Conservation (phyloP, 2,888 invertebrate species). For the Stenodema calcarata region DNA sequence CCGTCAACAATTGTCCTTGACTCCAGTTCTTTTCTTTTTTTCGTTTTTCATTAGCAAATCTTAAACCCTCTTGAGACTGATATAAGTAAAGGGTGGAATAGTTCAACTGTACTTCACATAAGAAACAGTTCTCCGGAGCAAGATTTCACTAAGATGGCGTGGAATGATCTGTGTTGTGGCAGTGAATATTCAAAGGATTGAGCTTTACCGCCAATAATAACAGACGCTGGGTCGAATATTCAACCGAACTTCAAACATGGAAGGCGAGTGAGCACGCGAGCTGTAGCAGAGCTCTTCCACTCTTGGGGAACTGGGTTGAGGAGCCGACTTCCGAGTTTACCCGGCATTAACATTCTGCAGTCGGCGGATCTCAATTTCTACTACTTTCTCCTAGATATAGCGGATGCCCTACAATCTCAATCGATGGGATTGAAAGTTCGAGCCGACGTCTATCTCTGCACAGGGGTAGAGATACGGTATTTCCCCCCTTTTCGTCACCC, state of each 20-base stretch:
- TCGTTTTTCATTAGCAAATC: too few relatives aligned
- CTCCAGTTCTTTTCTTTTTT: background rate
- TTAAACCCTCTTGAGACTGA: too few relatives aligned
- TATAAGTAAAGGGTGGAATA: too few relatives aligned
- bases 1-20: too few relatives aligned
- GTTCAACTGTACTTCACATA: background rate
- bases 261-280: background rate
- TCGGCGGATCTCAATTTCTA: background rate
- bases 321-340: background rate
- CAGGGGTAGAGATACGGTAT: too few relatives aligned
- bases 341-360: background rate
- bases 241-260: background rate
- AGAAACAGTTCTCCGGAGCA: background rate
- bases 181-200: constrained; percentile 10
- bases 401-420: background rate
- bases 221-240: constrained; percentile 3
- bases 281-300: background rate
- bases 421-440: too few relatives aligned
- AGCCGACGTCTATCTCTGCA: too few relatives aligned
- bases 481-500: too few relatives aligned
- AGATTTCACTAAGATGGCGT: background rate
- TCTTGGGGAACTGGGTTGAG: background rate
- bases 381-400: background rate
- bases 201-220: constrained; percentile 5
- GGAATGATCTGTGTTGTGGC: background rate